phyloP scores from a whole-genome alignment of 35 echinoderm and acorn worm species.

The Chiridota heheva region DNA sequence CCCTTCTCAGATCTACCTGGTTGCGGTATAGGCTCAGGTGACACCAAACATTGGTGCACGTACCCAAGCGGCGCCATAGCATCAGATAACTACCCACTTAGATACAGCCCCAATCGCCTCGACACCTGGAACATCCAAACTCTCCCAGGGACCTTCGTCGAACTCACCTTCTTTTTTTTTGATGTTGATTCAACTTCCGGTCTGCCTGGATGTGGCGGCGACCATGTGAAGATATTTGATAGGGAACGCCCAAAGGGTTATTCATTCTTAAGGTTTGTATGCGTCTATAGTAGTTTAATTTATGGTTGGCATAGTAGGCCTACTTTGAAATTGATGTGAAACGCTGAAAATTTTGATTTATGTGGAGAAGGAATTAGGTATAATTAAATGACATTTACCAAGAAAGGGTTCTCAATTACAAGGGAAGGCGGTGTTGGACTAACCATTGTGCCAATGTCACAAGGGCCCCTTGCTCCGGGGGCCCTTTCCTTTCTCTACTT shows the following conservation, averaged over 20 bases:
- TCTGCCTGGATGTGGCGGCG: conserved; percentile 29
- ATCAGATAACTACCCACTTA: conserved; percentile 69
- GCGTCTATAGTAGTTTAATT: too few species aligned
- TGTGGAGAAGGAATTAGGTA: too few species aligned
- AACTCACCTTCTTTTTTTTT: conserved; percentile 68
- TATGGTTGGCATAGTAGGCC: too few species aligned
- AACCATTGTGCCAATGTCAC: too few species aligned
- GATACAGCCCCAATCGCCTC: conserved; percentile 46
- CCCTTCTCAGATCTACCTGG: conserved; percentile 75
- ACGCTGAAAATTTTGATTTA: too few species aligned
- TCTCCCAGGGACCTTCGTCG: conserved; percentile 63
- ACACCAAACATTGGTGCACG: conserved; percentile 36
- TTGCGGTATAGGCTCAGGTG: conserved; percentile 59
- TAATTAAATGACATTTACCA: too few species aligned
- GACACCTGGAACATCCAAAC: conserved; percentile 72
- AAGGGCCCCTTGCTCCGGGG: too few species aligned
- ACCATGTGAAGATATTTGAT: conserved; percentile 33
- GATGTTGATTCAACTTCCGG: conserved; percentile 50
- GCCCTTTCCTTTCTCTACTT: too few species aligned
- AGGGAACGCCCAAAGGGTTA: background rate
- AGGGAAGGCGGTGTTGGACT: too few species aligned
- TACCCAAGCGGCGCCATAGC: conserved; percentile 59
- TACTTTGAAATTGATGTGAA: too few species aligned
- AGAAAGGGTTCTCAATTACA: too few species aligned
- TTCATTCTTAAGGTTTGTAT: too few species aligned